These are phyloP conservation scores for Drosophila quadrilineata DNA, from an alignment of 1,140 invertebrate genomes.

Conservation along the genomic window DNA sequence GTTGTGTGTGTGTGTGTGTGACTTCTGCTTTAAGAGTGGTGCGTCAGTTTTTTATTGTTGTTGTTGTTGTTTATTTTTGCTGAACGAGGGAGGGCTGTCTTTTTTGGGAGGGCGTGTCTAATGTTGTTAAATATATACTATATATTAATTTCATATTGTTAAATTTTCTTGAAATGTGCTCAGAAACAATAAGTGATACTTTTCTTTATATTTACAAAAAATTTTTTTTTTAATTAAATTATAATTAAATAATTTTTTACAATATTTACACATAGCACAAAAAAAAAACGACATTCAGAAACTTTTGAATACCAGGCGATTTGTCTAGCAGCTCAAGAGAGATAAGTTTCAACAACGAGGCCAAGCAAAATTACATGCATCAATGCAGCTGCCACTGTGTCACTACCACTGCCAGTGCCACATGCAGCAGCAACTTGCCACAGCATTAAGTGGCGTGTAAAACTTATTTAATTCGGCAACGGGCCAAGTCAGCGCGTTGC, in stretches of 20 bases:
- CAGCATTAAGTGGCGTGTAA: constrained; percentile 30
- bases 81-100: background rate
- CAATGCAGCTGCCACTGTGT: constrained; percentile 16
- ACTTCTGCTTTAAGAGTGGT: constrained; percentile 32
- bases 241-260: too few relatives aligned
- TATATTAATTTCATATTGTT: too few relatives aligned
- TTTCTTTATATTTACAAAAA: too few relatives aligned
- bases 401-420: background rate
- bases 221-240: too few relatives aligned
- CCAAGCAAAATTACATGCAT: constrained; percentile 57
- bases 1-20: background rate
- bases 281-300: background rate
- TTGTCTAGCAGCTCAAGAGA: constrained; percentile 6
- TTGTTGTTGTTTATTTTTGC: too few relatives aligned
- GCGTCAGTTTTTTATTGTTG: constrained; percentile 50
- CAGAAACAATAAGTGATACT: too few relatives aligned
- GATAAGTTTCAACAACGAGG: constrained; percentile 15
- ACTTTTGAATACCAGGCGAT: constrained; percentile 1
- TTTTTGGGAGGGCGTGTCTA: background rate
- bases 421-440: constrained; percentile 2
- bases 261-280: background rate
- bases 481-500: constrained; percentile 9
- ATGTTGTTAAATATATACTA: constrained; percentile 7
- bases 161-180: background rate
- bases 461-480: constrained; percentile 33